phyloP scores from a whole-genome alignment of 1,140 invertebrate species.

The Aphis gossypii region DNA sequence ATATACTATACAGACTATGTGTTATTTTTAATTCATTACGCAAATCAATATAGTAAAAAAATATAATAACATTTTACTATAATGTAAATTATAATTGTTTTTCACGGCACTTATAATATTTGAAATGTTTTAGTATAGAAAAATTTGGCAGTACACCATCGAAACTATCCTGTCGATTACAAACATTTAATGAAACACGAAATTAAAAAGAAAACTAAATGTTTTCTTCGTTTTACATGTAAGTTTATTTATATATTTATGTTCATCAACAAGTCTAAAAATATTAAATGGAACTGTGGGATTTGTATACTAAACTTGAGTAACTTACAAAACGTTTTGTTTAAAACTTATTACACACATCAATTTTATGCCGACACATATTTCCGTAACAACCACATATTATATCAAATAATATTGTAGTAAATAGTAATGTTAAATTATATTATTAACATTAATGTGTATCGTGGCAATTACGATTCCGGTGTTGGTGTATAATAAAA shows the following conservation, averaged over 20 bases:
- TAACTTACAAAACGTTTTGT: not conserved
- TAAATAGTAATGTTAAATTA: not conserved
- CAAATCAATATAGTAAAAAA: not conserved
- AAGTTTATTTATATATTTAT: not conserved
- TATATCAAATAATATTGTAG: not conserved
- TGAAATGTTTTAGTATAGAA: not conserved
- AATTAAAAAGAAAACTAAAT: slow-evolving; percentile 25
- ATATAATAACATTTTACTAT: not conserved
- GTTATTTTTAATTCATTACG: not conserved
- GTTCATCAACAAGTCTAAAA: not conserved
- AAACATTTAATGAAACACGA: slow-evolving; percentile 24
- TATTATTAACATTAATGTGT: not conserved
- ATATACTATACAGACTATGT: not conserved
- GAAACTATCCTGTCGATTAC: not conserved
- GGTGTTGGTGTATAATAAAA: not conserved
- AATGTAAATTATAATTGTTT: not conserved
- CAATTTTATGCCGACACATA: not conserved
- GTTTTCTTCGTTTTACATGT: not conserved
- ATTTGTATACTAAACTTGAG: not conserved
- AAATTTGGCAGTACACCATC: not conserved
- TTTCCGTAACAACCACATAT: not conserved
- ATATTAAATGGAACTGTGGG: not conserved
- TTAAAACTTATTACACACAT: not conserved
- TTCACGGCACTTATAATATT: not conserved
- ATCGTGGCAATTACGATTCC: not conserved